These are phyloP conservation scores for Philhelius pedissequus DNA, from an alignment of 2,888 invertebrate species.

Conservation along the genomic window DNA sequence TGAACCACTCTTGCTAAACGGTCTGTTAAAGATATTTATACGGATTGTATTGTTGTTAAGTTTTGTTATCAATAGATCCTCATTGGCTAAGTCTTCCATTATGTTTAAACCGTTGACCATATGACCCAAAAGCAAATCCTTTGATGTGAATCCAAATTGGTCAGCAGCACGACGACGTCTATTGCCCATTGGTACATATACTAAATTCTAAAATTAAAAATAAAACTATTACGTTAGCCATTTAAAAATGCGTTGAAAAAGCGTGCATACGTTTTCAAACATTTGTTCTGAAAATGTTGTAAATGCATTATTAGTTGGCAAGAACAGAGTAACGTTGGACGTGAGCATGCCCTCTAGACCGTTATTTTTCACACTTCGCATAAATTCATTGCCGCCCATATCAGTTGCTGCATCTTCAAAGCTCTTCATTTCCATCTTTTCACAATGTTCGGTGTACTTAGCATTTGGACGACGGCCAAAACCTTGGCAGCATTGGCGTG, in stretches of 20 bases:
- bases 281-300: constrained; percentile 80
- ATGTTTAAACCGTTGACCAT: constrained; percentile 81
- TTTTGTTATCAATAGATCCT: constrained; percentile 79
- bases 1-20: constrained; percentile 73
- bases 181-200: constrained; percentile 72
- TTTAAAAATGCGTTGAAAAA: neutral
- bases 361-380: constrained; percentile 80
- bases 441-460: constrained; percentile 79
- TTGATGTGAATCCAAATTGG: constrained; percentile 74
- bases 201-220: constrained; percentile 79
- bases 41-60: constrained; percentile 76
- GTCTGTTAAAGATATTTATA: constrained; percentile 76
- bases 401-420: constrained; percentile 81
- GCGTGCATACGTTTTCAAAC: constrained; percentile 79
- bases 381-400: constrained; percentile 82
- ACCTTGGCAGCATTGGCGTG: constrained; percentile 85
- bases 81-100: constrained; percentile 82
- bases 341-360: constrained; percentile 80
- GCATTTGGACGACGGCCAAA: constrained; percentile 79
- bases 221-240: neutral
- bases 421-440: constrained; percentile 81
- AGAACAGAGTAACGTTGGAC: constrained; percentile 83
- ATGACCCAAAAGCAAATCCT: constrained; percentile 81
- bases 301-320: constrained; percentile 83
- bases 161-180: constrained; percentile 69